Evolutionary conservation across 2,888 invertebrate genomes (phyloP).

Genomic region (Mimas tiliae): DNA sequence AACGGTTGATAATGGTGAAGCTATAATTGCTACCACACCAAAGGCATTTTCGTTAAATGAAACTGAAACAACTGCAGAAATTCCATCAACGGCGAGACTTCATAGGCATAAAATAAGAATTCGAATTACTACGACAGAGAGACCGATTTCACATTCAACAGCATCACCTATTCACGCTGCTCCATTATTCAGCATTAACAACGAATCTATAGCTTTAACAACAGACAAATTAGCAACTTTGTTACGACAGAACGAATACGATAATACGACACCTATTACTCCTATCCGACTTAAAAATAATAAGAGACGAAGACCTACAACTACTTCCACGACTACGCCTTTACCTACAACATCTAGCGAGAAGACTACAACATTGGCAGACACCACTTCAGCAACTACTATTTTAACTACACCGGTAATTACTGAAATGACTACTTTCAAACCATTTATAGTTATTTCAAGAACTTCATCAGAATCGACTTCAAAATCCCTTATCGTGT

Average conservation of each 20-base stretch:
- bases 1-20: slow-evolving; percentile 47
- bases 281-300: slow-evolving; percentile 64
- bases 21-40: slow-evolving; percentile 50
- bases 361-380: slow-evolving; percentile 37
- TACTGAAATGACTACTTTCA: slow-evolving; percentile 51
- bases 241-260: slow-evolving; percentile 59
- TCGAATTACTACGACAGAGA: slow-evolving; percentile 72
- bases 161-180: slow-evolving; percentile 66
- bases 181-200: slow-evolving; percentile 43
- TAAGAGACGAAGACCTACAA: slow-evolving; percentile 74
- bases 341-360: slow-evolving; percentile 42
- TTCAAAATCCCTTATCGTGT: slow-evolving; percentile 55
- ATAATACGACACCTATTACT: slow-evolving; percentile 54
- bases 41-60: slow-evolving; percentile 53
- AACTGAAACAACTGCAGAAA: slow-evolving; percentile 53
- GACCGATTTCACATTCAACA: slow-evolving; percentile 53
- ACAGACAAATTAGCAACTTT: slow-evolving; percentile 62
- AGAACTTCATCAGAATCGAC: slow-evolving; percentile 74
- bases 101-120: slow-evolving; percentile 72
- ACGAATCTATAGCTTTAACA: slow-evolving; percentile 55
- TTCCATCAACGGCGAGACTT: slow-evolving; percentile 48
- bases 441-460: slow-evolving; percentile 71
- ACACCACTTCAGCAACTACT: slow-evolving; percentile 40
- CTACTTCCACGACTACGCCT: slow-evolving; percentile 63
- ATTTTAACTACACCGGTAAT: slow-evolving; percentile 41